Base-by-base conservation (phyloP, 2,888 invertebrate genomes). In the Keiferia lycopersicella region DNA sequence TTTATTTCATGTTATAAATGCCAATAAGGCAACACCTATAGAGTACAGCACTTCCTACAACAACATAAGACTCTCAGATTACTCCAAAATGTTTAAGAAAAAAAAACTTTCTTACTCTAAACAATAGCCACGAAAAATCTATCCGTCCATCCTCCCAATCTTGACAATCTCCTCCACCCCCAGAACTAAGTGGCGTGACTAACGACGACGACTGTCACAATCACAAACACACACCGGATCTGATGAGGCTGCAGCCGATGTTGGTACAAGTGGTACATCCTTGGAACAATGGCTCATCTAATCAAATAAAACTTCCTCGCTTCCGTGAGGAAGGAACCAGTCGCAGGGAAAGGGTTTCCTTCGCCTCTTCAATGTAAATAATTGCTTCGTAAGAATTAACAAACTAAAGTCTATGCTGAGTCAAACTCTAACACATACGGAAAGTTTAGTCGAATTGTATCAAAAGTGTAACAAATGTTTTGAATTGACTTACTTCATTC, bases 211-310 rank as follows among this genome's bases (percentile, higher is more conserved):
- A 57, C 50, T 48, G 63, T 66, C 65, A 67, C 34, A 18, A 39
- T 26, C n/a, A 14, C 65, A 64, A 61, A 67, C 64, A 65, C 62
- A 65, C 26, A 53, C 64, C 65, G 67, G 69, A 71, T 71, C 69
- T 69, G 68, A n/a, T n/a, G 26, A 58, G 48, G 56, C 69, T 69
- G 71, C 66, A 67, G 26, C 60, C 34, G 50, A 6, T 26, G 26
- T 4, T 26, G 26, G 26, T 26, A 26, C 69, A 69, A 71, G 66
- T 69, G 62, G 60, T 38, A 69, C 70, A 72, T 72, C 72, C 71
- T 71, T 67, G 34, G 68, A 73, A 83, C 81, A 82, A 83, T 82
- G 65, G 69, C 69, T 75, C 75, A 69, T 77, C 75, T 77, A 77
- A 76, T 76, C 72, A 77, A 78, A 79, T 73, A 79, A 63, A 51